Evolutionary conservation across 2,797 vertebrate genomes (phyloP).

Genomic region (Phoeniculus purpureus): DNA sequence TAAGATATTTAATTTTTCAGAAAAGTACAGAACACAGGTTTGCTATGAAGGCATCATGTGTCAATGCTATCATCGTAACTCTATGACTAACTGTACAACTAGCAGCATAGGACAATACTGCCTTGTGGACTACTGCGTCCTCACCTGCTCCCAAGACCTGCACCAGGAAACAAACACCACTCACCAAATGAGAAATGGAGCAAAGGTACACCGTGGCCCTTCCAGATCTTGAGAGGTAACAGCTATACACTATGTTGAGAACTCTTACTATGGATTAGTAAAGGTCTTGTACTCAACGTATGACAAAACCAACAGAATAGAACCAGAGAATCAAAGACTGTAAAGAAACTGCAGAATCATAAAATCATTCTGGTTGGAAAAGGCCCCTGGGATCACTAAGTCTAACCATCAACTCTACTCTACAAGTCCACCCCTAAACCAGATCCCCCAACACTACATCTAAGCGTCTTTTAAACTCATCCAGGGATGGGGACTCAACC

Average conservation of each 20-base stretch:
- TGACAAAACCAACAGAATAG: neutral
- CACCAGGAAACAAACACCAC: neutral
- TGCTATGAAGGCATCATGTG: neutral
- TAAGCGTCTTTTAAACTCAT: no score
- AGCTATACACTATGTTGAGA: neutral
- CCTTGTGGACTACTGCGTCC: fast-evolving
- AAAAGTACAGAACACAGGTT: neutral
- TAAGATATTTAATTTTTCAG: neutral
- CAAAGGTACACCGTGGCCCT: neutral
- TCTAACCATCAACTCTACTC: no score
- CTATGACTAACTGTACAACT: neutral
- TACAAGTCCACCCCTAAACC: no score
- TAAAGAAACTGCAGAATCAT: no score
- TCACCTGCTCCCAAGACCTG: neutral
- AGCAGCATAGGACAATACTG: neutral
- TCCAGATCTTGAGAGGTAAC: neutral
- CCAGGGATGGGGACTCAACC: no score
- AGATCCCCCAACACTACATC: no score
- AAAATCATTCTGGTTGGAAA: no score
- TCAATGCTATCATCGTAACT: neutral
- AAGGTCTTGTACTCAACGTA: neutral
- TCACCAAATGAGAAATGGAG: neutral
- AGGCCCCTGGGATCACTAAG: no score
- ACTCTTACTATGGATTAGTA: neutral
- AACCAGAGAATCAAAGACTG: no score